Base-by-base conservation (phyloP, 2,888 invertebrate species). In the Blera fallax region DNA sequence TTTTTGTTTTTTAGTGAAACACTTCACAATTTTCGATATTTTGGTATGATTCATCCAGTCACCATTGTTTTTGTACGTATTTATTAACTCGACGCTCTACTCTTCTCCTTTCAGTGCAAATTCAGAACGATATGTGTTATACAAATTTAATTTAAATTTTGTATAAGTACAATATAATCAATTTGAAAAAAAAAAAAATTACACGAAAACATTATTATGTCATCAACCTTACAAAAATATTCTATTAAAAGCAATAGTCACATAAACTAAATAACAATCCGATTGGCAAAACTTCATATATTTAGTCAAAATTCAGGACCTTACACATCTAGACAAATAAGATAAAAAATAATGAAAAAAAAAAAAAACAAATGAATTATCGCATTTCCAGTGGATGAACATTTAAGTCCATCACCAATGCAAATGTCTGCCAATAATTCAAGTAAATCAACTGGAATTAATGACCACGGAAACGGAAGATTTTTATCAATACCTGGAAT, bases 401-500 rank as follows among this genome's bases (percentile, higher is more conserved):
- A 92, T 80, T 88, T 90, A 81, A 87, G 79, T 70, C 88, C 88
- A 87, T 89, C 91, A 82, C 89, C 90, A 79, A 87, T 90, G 87
- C 90, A 91, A 73, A 81, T 90, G 40, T 89, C 90, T 72, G 90
- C 87, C 64, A 80, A 60, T 81, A 88, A 70, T 64, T 79, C 87
- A 78, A 83, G 65, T 85, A 85, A 85, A 73, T 72, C 90, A 88
- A 89, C 89, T 83, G 87, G 89, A 87, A 88, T 88, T 74, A 90
- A 89, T 89, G 89, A 90, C 89, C 89, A 89, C 87, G 89, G 90
- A 87, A 90, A 89, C 88, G 90, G 91, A 87, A 91, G 91, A 87
- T 92, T 91, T 89, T 89, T 92, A 88, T 89, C 91, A 73, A 91
- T 92, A 82, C 92, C 92, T 87, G 92, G 92, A 88, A 90, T 90